Evolutionary conservation across 2,797 vertebrate species (phyloP).

Genomic region (Melanotaenia maccullochi): DNA sequence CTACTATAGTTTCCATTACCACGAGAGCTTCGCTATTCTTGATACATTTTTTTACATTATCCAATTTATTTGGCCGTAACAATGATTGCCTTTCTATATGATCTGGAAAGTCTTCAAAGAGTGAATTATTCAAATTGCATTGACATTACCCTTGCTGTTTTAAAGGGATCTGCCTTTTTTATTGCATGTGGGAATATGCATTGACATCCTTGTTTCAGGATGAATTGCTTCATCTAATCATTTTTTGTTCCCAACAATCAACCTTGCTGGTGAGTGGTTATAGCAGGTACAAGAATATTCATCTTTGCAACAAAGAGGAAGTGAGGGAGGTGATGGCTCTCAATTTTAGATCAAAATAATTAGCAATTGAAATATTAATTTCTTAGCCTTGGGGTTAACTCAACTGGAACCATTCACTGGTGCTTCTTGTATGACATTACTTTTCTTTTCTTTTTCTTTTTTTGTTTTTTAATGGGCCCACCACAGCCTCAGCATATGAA

Average conservation of each 20-base stretch:
- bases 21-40: slow-evolving; percentile 26
- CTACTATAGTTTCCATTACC: slow-evolving; percentile 27
- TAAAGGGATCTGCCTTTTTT: slow-evolving; percentile 23
- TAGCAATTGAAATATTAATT: slow-evolving; percentile 72
- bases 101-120: slow-evolving; percentile 40
- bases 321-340: slow-evolving; percentile 56
- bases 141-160: slow-evolving; percentile 27
- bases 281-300: slow-evolving; percentile 26
- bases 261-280: slow-evolving; percentile 24
- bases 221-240: slow-evolving; percentile 31
- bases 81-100: slow-evolving; percentile 29
- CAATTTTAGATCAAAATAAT: slow-evolving; percentile 78
- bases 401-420: slow-evolving; percentile 63
- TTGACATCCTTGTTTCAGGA: slow-evolving; percentile 25
- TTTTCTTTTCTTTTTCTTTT: background rate
- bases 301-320: slow-evolving; percentile 43
- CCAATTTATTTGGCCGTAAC: slow-evolving; percentile 33
- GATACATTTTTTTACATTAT: slow-evolving; percentile 40
- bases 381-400: slow-evolving; percentile 65
- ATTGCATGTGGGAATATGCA: slow-evolving; percentile 41
- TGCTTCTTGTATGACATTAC: slow-evolving; percentile 41
- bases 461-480: slow-evolving; percentile 41
- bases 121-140: slow-evolving; percentile 48
- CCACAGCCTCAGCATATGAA: slow-evolving; percentile 49
- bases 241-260: slow-evolving; percentile 48